phyloP scores from a whole-genome alignment of 2,113 vertebrate genomes.

The Sinocyclocheilus maitianheensis region DNA sequence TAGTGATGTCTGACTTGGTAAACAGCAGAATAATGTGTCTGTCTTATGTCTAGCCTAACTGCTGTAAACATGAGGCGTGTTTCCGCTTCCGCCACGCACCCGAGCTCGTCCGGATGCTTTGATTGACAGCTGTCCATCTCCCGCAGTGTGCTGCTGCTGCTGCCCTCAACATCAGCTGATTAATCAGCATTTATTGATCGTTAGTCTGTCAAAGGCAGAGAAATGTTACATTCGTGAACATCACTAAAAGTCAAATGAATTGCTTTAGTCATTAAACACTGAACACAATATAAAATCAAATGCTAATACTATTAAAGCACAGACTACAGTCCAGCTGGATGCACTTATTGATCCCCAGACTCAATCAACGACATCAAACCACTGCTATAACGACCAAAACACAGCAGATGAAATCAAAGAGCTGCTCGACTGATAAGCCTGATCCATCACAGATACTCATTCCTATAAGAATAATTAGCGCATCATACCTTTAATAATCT shows the following conservation, averaged over 20 bases:
- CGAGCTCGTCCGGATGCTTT: not conserved
- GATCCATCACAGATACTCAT: too few relatives aligned
- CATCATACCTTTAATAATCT: not conserved
- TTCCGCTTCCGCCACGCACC: not conserved
- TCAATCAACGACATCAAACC: not conserved
- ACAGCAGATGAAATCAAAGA: too few relatives aligned
- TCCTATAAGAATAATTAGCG: not conserved
- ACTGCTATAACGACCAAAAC: not conserved
- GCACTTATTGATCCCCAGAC: not conserved
- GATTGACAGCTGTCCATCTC: conserved; percentile 23
- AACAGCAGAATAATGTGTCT: too few relatives aligned
- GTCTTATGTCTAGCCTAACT: too few relatives aligned
- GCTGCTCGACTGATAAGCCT: too few relatives aligned
- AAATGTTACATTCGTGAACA: not conserved
- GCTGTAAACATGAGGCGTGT: too few relatives aligned
- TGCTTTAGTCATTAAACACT: not conserved
- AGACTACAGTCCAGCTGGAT: too few relatives aligned
- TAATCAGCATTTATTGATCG: not conserved
- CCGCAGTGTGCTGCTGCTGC: not conserved
- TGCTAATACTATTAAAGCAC: not conserved
- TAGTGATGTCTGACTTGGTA: too few relatives aligned
- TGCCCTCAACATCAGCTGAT: not conserved
- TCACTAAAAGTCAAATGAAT: too few relatives aligned
- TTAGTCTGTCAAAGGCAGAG: conserved; percentile 69
- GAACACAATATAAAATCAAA: too few relatives aligned